Evolutionary conservation across 2,797 vertebrate genomes (phyloP).

Genomic region (Labeo calbasu): DNA sequence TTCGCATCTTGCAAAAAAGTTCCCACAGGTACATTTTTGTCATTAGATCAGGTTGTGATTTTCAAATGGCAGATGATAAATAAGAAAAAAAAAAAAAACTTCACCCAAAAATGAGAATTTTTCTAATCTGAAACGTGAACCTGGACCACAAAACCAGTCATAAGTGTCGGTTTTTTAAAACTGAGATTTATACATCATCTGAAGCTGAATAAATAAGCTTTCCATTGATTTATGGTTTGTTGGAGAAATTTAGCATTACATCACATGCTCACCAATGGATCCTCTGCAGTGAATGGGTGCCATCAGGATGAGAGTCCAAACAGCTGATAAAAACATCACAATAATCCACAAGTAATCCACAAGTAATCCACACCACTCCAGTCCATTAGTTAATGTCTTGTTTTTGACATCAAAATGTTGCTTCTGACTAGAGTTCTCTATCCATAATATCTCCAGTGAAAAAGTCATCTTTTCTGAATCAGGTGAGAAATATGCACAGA

Average conservation of each 20-base stretch:
- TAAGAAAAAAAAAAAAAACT: background rate
- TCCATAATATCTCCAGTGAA: too few relatives aligned
- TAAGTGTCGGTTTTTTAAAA: too few relatives aligned
- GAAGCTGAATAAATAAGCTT: too few relatives aligned
- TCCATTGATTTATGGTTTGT: background rate
- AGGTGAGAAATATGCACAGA: background rate
- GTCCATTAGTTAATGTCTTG: background rate
- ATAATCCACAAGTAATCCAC: too few relatives aligned
- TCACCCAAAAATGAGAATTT: background rate
- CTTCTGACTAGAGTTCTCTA: too few relatives aligned
- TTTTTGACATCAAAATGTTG: background rate
- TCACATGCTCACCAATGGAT: background rate
- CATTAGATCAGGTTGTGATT: background rate
- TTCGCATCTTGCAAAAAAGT: too few relatives aligned
- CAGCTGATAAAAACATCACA: background rate
- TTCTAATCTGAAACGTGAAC: background rate
- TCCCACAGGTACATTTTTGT: too few relatives aligned
- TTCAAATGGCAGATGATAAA: background rate
- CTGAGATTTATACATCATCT: too few relatives aligned
- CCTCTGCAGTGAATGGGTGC: background rate
- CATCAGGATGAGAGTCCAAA: background rate
- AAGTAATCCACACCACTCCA: background rate
- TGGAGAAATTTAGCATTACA: background rate
- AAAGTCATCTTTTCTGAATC: background rate
- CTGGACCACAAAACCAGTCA: too few relatives aligned